Conservation (phyloP, 2,888 invertebrate genomes). For the Eurois occulta region DNA sequence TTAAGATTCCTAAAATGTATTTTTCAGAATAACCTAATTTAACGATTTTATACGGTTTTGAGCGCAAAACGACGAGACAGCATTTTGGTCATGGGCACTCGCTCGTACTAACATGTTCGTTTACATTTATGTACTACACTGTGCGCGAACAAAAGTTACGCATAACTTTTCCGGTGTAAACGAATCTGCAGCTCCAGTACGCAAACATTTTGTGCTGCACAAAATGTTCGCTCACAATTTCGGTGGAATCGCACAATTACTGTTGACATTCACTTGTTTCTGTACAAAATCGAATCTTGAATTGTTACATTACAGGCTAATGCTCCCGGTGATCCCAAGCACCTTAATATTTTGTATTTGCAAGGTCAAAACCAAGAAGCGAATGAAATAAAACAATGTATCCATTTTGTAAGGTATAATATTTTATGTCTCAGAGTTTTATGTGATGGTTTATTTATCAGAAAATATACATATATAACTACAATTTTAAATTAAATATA, state of each 20-base stretch:
- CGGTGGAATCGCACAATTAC: no score
- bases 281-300: neutral
- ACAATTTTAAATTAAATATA: conserved; percentile 12
- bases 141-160: no score
- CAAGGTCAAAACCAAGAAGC: neutral
- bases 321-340: neutral
- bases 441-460: conserved; percentile 14
- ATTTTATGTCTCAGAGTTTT: neutral
- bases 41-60: neutral
- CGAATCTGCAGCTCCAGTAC: no score
- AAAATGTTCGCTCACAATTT: no score
- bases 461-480: conserved; percentile 5
- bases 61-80: neutral
- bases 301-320: neutral
- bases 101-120: no score
- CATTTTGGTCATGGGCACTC: no score
- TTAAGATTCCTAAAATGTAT: no score
- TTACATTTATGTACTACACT: no score
- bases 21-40: neutral
- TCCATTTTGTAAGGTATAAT: neutral
- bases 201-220: no score
- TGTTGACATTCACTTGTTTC: neutral
- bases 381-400: conserved; percentile 5
- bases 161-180: no score
- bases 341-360: neutral